These are phyloP conservation scores for Leptarthrus brevirostris DNA, from an alignment of 2,888 invertebrate species.

Conservation along the genomic window DNA sequence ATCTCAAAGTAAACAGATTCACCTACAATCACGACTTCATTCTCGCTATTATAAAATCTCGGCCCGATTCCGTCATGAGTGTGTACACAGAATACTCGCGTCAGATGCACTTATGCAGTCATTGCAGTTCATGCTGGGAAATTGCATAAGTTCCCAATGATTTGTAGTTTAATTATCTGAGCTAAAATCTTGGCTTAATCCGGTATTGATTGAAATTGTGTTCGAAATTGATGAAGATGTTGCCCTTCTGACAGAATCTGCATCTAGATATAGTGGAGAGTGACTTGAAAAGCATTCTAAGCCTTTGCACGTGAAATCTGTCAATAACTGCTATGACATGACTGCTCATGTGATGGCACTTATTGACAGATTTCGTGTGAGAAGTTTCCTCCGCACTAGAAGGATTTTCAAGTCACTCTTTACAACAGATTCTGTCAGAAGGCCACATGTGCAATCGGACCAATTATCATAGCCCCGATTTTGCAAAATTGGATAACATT, in stretches of 20 bases:
- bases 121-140: conserved; percentile 10
- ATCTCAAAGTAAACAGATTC: conserved; percentile 50
- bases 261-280: background rate
- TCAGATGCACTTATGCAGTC: conserved; percentile 19
- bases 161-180: conserved; percentile 43
- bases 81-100: background rate
- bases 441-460: no score
- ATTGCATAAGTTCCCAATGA: conserved; percentile 31
- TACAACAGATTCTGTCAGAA: no score
- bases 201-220: background rate
- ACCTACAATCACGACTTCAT: conserved; percentile 50
- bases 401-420: no score
- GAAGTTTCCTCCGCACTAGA: no score
- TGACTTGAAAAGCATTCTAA: no score
- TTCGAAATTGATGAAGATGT: conserved; percentile 33
- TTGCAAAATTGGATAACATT: no score
- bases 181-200: conserved; percentile 8
- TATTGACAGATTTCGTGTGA: no score
- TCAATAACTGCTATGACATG: no score
- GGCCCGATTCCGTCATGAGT: conserved; percentile 49
- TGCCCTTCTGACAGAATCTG: conserved; percentile 12
- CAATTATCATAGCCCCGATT: no score
- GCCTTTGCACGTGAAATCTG: no score
- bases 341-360: no score
- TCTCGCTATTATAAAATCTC: conserved; percentile 45